Conservation (phyloP, 2,888 invertebrate species). For the Chalcis sispes region DNA sequence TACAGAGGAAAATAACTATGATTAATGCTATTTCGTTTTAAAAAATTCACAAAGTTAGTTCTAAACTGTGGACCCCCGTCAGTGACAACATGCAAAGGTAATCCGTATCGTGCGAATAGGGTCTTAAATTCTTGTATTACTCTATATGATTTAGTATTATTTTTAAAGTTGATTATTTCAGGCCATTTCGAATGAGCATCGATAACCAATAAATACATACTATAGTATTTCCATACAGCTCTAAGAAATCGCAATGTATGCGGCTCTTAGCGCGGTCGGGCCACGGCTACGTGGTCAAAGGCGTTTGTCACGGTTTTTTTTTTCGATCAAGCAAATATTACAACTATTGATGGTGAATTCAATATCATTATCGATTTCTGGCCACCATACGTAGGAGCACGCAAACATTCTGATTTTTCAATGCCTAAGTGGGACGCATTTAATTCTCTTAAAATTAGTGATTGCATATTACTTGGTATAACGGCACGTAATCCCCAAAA, state of each 20-base stretch:
- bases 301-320: neutral
- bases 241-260: neutral
- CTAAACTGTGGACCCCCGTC: conserved; percentile 59
- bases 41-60: conserved; percentile 50
- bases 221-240: neutral
- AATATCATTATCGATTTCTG: neutral
- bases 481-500: conserved; percentile 50
- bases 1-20: conserved; percentile 58
- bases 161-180: conserved; percentile 58
- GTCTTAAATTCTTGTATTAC: conserved; percentile 52
- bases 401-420: conserved; percentile 59
- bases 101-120: conserved; percentile 55
- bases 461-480: conserved; percentile 44
- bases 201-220: neutral
- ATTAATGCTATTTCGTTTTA: conserved; percentile 52
- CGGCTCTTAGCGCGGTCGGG: neutral
- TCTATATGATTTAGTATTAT: conserved; percentile 52
- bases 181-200: conserved; percentile 5
- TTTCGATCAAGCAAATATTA: neutral
- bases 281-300: neutral
- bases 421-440: conserved; percentile 58
- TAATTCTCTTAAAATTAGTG: conserved; percentile 40
- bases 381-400: conserved; percentile 59
- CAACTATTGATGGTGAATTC: neutral
- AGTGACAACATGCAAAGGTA: conserved; percentile 55